phyloP scores from a whole-genome alignment of 2,888 invertebrate genomes.

The Zonitis immaculata region DNA sequence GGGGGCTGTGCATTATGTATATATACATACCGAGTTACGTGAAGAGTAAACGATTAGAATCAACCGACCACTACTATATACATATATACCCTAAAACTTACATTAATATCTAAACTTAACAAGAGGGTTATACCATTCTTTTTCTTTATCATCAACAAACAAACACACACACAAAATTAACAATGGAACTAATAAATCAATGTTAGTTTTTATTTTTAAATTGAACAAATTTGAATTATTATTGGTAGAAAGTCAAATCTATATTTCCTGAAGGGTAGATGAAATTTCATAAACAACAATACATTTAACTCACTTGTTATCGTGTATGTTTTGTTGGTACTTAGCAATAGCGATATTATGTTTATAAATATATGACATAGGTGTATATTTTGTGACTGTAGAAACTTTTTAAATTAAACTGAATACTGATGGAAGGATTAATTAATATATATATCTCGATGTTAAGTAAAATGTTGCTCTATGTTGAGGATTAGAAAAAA shows the following conservation, averaged over 20 bases:
- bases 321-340: too few species aligned
- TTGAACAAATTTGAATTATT: too few species aligned
- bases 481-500: too few species aligned
- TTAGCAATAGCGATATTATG: neutral
- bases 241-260: too few species aligned
- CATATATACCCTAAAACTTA: constrained; percentile 27
- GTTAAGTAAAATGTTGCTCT: neutral
- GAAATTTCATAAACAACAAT: too few species aligned
- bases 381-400: neutral
- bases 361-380: neutral
- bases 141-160: too few species aligned
- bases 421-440: neutral
- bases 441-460: neutral
- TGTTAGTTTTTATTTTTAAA: too few species aligned
- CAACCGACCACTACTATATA: too few species aligned
- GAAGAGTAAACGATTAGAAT: constrained; percentile 10
- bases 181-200: constrained; percentile 30
- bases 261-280: too few species aligned
- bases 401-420: neutral
- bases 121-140: neutral
- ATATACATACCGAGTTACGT: neutral
- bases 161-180: too few species aligned
- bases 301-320: too few species aligned
- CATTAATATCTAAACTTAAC: constrained; percentile 30
- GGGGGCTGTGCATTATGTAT: neutral